These are phyloP conservation scores for Microctonus hyperodae DNA, from an alignment of 2,888 invertebrate genomes.

Conservation along the genomic window DNA sequence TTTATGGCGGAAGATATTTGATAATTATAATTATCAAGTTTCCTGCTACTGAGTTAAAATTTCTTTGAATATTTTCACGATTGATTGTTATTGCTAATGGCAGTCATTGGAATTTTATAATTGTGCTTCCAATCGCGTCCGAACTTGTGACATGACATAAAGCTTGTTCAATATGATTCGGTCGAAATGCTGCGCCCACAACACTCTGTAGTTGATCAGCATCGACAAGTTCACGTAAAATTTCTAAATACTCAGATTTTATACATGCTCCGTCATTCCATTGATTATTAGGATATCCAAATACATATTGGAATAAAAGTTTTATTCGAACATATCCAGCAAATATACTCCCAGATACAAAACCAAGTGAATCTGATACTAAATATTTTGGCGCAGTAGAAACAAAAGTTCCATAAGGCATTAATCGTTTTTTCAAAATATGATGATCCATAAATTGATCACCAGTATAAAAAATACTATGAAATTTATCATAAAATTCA, in stretches of 20 bases:
- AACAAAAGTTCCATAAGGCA: slow-evolving; percentile 62
- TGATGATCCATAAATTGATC: slow-evolving; percentile 57
- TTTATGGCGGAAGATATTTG: not conserved
- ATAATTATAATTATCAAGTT: not conserved
- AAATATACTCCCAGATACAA: slow-evolving; percentile 64
- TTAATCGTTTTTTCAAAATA: slow-evolving; percentile 57
- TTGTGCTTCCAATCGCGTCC: slow-evolving; percentile 64
- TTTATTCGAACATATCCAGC: slow-evolving; percentile 62
- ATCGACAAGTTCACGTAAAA: slow-evolving; percentile 65
- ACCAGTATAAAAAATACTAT: slow-evolving; percentile 66
- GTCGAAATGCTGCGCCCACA: slow-evolving; percentile 66
- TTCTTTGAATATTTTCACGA: too few relatives aligned
- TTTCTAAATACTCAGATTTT: slow-evolving; percentile 55
- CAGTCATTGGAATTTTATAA: slow-evolving; percentile 63
- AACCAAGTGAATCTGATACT: slow-evolving; percentile 66
- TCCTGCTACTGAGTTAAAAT: not conserved
- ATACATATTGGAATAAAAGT: slow-evolving; percentile 61
- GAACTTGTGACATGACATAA: slow-evolving; percentile 61
- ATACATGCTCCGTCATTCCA: slow-evolving; percentile 59
- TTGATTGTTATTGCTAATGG: too few relatives aligned
- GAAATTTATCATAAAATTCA: slow-evolving; percentile 57
- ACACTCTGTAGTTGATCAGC: slow-evolving; percentile 67
- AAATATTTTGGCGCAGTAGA: slow-evolving; percentile 65
- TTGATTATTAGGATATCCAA: slow-evolving; percentile 54
- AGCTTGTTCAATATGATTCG: slow-evolving; percentile 64